phyloP scores from a whole-genome alignment of 2,113 vertebrate genomes.

The Anarrhichthys ocellatus region DNA sequence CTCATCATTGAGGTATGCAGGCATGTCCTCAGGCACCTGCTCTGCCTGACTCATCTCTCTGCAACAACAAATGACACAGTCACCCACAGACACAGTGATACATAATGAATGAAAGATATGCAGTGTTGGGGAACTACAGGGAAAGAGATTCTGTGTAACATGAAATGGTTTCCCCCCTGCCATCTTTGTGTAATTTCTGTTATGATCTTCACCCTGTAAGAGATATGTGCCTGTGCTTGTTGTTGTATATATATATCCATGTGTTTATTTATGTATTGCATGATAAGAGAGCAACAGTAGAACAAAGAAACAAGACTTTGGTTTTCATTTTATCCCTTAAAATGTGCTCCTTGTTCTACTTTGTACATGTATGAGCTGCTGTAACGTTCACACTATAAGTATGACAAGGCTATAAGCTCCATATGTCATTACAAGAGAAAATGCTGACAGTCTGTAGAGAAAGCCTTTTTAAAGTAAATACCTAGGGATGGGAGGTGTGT shows the following conservation, averaged over 20 bases:
- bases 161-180: not conserved
- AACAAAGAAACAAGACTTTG: not conserved
- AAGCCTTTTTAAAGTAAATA: not conserved
- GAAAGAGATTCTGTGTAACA: not conserved
- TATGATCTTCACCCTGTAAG: not conserved
- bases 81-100: constrained; percentile 9
- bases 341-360: not conserved
- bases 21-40: constrained; percentile 87
- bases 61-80: constrained; percentile 31
- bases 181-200: not conserved
- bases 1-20: constrained; percentile 88
- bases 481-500: not conserved
- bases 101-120: not conserved
- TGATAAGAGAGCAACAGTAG: not conserved
- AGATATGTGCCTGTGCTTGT: constrained; percentile 2
- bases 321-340: not conserved
- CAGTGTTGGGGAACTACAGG: not conserved
- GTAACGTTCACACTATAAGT: not conserved
- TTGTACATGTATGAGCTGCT: not conserved
- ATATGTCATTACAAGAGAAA: not conserved
- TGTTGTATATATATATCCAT: not conserved
- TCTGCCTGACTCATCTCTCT: constrained; percentile 91
- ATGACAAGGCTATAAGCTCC: not conserved
- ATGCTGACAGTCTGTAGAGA: not conserved
- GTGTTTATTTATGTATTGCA: not conserved